Evolutionary conservation across 2,113 vertebrate species (phyloP).

Genomic region (Leptosomus discolor): DNA sequence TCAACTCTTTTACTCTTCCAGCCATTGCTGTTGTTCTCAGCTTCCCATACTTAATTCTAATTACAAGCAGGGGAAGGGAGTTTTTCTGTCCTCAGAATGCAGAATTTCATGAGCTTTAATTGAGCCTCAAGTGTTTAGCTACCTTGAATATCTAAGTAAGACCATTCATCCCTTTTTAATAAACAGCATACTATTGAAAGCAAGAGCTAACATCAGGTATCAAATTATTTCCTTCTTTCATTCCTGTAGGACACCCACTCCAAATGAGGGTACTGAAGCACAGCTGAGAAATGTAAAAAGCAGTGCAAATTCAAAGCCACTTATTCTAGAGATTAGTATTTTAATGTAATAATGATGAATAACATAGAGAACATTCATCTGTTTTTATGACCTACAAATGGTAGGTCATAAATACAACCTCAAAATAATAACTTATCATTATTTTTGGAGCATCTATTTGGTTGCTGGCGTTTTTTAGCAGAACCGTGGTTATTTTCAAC

Average conservation of each 20-base stretch:
- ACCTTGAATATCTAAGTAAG: not conserved
- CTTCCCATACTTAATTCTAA: not conserved
- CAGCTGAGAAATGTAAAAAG: not conserved
- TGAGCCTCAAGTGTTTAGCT: not conserved
- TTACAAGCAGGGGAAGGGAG: not conserved
- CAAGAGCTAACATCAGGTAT: not conserved
- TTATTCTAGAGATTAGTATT: not conserved
- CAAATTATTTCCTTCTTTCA: slow-evolving; percentile 12
- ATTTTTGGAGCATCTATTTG: not conserved
- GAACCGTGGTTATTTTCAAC: too few relatives aligned
- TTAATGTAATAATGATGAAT: not conserved
- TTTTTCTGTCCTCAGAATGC: not conserved
- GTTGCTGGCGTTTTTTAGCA: not conserved
- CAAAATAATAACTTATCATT: not conserved
- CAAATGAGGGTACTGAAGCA: not conserved
- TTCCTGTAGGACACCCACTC: not conserved
- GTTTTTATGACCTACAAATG: not conserved
- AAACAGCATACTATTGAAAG: slow-evolving; percentile 29
- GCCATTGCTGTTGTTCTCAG: not conserved
- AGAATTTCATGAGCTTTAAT: not conserved
- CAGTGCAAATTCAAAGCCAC: not conserved
- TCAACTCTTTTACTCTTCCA: not conserved
- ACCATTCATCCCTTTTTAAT: slow-evolving; percentile 11
- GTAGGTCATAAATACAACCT: not conserved
- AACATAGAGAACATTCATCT: not conserved